Evolutionary conservation across 1,140 invertebrate species (phyloP).

Genomic region (Drosophila lacertosa): DNA sequence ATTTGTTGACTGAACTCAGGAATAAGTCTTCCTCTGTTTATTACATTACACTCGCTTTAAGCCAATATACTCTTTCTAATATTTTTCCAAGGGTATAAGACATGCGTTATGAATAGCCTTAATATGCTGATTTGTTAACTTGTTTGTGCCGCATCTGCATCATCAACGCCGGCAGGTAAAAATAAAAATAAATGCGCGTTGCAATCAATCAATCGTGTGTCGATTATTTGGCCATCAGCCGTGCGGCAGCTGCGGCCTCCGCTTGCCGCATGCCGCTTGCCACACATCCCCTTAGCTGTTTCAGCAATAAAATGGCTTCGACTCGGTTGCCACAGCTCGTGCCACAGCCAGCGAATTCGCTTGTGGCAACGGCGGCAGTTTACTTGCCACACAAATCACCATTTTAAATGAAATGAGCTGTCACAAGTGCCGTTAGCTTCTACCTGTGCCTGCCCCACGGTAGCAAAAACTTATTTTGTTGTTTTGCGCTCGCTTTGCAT

Average conservation of each 20-base stretch:
- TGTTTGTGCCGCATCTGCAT: neutral
- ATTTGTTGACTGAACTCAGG: no score
- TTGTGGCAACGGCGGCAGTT: constrained; percentile 23
- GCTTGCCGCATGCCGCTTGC: neutral
- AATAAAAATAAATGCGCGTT: constrained; percentile 11
- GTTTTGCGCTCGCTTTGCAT: neutral
- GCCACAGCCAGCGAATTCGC: neutral
- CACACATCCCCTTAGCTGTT: constrained; percentile 3
- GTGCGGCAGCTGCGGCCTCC: neutral
- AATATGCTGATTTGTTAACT: neutral
- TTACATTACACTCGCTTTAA: no score
- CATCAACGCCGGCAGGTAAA: neutral
- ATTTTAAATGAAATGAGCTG: constrained; percentile 66
- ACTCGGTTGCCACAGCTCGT: neutral
- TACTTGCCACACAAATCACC: constrained; percentile 61
- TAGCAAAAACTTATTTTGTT: constrained; percentile 21
- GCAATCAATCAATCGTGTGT: constrained; percentile 16
- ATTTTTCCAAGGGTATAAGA: no score
- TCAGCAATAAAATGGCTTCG: constrained; percentile 39
- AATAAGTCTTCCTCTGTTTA: no score
- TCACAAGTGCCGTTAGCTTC: constrained; percentile 46
- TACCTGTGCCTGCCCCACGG: constrained; percentile 1
- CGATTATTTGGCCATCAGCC: constrained; percentile 28
- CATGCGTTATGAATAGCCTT: neutral
- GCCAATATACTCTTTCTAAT: no score